phyloP scores from a whole-genome alignment of 2,797 vertebrate genomes.

The Myotis pilosus region DNA sequence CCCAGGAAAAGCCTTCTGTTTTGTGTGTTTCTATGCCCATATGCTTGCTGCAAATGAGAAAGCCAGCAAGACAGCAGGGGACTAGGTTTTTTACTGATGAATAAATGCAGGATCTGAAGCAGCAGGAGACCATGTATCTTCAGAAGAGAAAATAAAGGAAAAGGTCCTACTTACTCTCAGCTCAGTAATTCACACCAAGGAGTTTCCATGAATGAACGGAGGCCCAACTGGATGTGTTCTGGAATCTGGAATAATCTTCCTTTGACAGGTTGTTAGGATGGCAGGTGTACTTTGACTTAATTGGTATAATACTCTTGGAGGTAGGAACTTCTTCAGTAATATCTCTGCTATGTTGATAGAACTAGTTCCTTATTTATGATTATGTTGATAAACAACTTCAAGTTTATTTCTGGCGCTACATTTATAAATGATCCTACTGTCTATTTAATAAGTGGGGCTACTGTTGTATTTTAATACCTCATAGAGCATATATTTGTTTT shows the following conservation, averaged over 20 bases:
- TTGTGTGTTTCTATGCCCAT: not conserved
- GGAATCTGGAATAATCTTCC: not conserved
- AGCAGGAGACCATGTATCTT: not conserved
- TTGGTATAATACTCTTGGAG: not conserved
- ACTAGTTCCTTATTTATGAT: slow-evolving; percentile 40
- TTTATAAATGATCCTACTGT: slow-evolving; percentile 54
- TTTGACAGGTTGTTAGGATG: not conserved
- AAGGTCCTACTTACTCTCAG: not conserved
- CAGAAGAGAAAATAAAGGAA: not conserved
- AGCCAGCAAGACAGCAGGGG: slow-evolving; percentile 29
- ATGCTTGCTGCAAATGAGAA: slow-evolving; percentile 56
- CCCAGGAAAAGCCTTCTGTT: not conserved
- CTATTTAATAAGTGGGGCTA: slow-evolving; percentile 24
- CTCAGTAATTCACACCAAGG: not conserved
- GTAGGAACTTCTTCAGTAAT: not conserved
- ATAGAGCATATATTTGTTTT: slow-evolving; percentile 53
- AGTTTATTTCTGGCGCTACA: slow-evolving; percentile 49
- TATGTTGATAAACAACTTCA: slow-evolving; percentile 41
- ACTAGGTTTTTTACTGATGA: not conserved
- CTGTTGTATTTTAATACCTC: slow-evolving; percentile 53
- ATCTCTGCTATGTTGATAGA: not conserved
- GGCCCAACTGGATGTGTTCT: not conserved
- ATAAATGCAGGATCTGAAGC: not conserved
- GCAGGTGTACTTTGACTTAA: not conserved
- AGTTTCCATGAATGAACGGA: not conserved